Evolutionary conservation across 2,888 invertebrate species (phyloP).

Genomic region (Parnassius glacialis): DNA sequence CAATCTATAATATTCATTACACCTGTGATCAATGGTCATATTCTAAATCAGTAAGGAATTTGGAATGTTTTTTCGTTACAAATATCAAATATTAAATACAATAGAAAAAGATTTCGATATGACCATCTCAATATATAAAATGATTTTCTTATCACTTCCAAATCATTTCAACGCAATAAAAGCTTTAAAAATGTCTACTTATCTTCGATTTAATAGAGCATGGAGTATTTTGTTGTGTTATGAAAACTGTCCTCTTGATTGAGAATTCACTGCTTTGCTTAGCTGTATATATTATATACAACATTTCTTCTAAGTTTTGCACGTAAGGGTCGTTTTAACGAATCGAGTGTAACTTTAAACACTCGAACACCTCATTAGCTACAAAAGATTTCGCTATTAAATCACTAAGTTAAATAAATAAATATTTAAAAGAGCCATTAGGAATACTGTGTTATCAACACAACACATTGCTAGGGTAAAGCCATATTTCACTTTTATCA

Average conservation of each 20-base stretch:
- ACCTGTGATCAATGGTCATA: conserved; percentile 24
- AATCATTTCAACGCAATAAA: not conserved
- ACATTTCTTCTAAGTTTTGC: not conserved
- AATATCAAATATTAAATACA: conserved; percentile 30
- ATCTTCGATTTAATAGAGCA: no score
- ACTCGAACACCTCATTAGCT: conserved; percentile 1
- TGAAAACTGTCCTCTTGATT: conserved; percentile 2
- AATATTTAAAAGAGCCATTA: conserved; percentile 2
- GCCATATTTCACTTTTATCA: conserved; percentile 6
- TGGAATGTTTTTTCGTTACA: conserved; percentile 53
- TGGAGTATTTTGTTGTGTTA: not conserved
- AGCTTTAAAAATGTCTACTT: no score
- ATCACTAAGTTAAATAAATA: conserved; percentile 10
- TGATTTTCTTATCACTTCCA: not conserved
- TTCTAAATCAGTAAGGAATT: conserved; percentile 45
- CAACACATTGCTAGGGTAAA: conserved; percentile 11
- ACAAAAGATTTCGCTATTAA: conserved; percentile 10
- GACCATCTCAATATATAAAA: not conserved
- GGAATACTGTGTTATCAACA: not conserved
- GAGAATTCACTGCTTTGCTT: not conserved
- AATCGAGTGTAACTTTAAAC: no score
- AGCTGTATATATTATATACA: not conserved
- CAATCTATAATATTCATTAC: conserved; percentile 29
- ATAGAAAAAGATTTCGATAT: conserved; percentile 27
- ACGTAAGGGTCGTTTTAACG: no score